Conservation (phyloP, 2,797 vertebrate species). For the Octomys mimax region DNA sequence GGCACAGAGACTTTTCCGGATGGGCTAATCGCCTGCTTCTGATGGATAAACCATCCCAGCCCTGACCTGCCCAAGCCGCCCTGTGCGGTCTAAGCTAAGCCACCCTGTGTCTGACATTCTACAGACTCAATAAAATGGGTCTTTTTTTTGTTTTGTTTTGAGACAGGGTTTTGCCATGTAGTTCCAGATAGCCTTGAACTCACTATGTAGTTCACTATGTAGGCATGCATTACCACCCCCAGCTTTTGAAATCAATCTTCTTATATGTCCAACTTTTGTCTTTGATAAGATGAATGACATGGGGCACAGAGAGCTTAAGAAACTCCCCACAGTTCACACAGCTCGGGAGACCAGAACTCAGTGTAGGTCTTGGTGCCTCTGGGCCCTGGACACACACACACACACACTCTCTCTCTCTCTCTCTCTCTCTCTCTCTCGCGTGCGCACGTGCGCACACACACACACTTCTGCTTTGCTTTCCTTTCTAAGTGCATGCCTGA, state of each 20-base stretch:
- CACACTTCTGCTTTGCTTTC: background rate
- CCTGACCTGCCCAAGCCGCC: too few relatives aligned
- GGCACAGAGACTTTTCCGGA: background rate
- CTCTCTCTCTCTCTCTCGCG: too few relatives aligned
- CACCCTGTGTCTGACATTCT: background rate
- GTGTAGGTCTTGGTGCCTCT: background rate
- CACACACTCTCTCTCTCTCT: background rate
- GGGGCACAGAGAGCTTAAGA: background rate
- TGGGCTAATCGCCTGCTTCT: background rate
- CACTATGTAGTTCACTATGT: background rate
- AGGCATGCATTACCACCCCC: background rate
- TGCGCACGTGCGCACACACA: background rate
- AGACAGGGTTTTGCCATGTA: background rate
- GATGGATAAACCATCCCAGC: background rate
- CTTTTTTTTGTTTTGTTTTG: background rate
- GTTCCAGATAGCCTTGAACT: background rate
- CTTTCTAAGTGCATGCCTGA: background rate
- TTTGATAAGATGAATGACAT: background rate
- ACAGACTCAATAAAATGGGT: background rate
- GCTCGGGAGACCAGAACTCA: background rate
- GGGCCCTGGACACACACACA: background rate
- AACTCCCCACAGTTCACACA: background rate
- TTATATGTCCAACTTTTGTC: background rate
- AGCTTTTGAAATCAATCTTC: background rate
- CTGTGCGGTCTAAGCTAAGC: background rate